These are phyloP conservation scores for Holacanthella duospinosa DNA, from an alignment of 2,888 invertebrate species.

Conservation along the genomic window DNA sequence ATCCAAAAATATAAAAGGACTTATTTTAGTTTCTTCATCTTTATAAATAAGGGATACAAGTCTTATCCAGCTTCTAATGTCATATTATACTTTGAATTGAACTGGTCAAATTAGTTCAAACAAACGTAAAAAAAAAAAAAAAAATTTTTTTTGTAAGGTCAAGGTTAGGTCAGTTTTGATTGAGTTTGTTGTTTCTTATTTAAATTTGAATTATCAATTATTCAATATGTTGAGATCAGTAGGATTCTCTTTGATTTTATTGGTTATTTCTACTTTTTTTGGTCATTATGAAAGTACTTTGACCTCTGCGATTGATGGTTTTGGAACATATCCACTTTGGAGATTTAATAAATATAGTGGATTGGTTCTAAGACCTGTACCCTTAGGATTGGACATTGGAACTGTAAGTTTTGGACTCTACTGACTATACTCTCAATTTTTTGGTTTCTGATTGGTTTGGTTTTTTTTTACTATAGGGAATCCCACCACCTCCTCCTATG, in stretches of 20 bases:
- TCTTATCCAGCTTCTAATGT: background rate
- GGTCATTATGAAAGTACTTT: too few relatives aligned
- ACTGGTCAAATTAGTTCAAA: too few relatives aligned
- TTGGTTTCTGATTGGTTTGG: background rate
- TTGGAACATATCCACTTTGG: constrained; percentile 21
- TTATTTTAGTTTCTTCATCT: too few relatives aligned
- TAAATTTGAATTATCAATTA: too few relatives aligned
- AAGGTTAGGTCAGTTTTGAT: too few relatives aligned
- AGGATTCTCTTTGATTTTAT: too few relatives aligned
- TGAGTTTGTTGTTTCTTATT: too few relatives aligned
- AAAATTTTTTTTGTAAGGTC: too few relatives aligned
- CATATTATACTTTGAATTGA: too few relatives aligned
- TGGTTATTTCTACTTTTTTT: too few relatives aligned
- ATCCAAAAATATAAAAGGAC: background rate
- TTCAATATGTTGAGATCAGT: too few relatives aligned
- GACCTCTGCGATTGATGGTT: background rate
- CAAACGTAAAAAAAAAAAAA: too few relatives aligned
- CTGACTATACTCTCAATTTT: background rate
- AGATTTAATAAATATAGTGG: constrained; percentile 21
- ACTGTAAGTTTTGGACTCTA: background rate
- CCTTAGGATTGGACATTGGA: constrained; percentile 19
- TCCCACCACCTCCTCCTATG: constrained; percentile 12
- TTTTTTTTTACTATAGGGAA: constrained; percentile 9
- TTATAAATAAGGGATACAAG: background rate
- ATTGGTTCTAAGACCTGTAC: constrained; percentile 14